phyloP scores from a whole-genome alignment of 2,797 vertebrate species.

The Ctenopoma multispine region DNA sequence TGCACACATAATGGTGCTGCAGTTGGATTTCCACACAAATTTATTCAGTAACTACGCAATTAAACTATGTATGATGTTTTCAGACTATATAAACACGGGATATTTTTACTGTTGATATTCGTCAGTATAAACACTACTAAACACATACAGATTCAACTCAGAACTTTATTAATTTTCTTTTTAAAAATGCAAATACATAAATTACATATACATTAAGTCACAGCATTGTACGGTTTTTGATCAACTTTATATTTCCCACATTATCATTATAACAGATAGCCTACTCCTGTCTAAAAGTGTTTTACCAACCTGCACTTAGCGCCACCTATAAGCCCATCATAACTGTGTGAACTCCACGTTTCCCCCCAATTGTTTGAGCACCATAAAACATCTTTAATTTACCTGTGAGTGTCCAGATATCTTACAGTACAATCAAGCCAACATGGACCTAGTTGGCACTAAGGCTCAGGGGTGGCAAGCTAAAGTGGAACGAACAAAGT shows the following conservation, averaged over 20 bases:
- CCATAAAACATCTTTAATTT: too few species aligned
- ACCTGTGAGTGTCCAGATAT: too few species aligned
- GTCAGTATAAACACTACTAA: not conserved
- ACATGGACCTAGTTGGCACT: too few species aligned
- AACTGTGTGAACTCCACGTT: too few species aligned
- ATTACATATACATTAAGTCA: not conserved
- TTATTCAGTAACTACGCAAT: not conserved
- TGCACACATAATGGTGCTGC: not conserved
- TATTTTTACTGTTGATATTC: not conserved
- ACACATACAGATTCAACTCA: not conserved
- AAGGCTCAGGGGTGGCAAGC: too few species aligned
- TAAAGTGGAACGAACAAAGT: too few species aligned
- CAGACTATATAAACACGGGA: not conserved
- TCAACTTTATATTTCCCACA: not conserved
- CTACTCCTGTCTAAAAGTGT: not conserved
- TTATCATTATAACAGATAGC: not conserved
- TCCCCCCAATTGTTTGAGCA: too few species aligned
- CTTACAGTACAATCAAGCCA: too few species aligned
- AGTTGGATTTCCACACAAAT: not conserved
- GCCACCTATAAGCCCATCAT: too few species aligned
- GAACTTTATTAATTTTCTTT: not conserved
- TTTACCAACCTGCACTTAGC: too few species aligned
- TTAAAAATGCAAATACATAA: not conserved
- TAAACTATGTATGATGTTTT: not conserved
- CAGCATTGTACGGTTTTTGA: not conserved